Evolutionary conservation across 2,113 vertebrate genomes (phyloP).

Genomic region (Sylvilagus bachmani): DNA sequence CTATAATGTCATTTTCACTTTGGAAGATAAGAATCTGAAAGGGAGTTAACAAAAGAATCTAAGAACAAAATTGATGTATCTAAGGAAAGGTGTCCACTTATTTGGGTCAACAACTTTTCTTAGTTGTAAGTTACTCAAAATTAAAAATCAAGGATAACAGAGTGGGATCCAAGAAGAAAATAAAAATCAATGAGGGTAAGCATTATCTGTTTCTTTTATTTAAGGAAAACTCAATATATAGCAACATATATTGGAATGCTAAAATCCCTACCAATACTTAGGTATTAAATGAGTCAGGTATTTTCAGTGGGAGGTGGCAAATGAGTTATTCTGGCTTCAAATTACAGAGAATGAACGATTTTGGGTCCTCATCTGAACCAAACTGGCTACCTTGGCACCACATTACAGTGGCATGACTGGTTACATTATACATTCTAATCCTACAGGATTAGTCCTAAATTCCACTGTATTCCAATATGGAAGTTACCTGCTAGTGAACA

Average conservation of each 20-base stretch:
- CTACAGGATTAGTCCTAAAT: background rate
- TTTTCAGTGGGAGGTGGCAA: background rate
- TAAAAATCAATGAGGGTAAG: background rate
- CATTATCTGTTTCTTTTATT: background rate
- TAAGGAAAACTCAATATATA: background rate
- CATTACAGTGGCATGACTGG: background rate
- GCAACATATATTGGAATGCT: background rate
- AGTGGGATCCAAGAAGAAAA: background rate
- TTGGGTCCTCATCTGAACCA: background rate
- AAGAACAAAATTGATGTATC: background rate
- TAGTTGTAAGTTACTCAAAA: background rate
- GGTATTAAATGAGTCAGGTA: background rate
- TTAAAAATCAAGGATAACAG: background rate
- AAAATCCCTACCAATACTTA: background rate
- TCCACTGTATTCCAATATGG: background rate
- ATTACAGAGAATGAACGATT: background rate
- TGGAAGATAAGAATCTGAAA: background rate
- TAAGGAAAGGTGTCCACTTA: background rate
- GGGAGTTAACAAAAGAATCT: background rate
- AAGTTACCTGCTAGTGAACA: background rate
- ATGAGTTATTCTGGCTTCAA: background rate
- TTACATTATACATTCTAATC: background rate
- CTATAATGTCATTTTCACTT: constrained; percentile 37
- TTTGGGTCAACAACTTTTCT: background rate
- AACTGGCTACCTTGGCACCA: background rate